phyloP scores from a whole-genome alignment of 1,140 invertebrate genomes.

The Philopotamus ludificatus region DNA sequence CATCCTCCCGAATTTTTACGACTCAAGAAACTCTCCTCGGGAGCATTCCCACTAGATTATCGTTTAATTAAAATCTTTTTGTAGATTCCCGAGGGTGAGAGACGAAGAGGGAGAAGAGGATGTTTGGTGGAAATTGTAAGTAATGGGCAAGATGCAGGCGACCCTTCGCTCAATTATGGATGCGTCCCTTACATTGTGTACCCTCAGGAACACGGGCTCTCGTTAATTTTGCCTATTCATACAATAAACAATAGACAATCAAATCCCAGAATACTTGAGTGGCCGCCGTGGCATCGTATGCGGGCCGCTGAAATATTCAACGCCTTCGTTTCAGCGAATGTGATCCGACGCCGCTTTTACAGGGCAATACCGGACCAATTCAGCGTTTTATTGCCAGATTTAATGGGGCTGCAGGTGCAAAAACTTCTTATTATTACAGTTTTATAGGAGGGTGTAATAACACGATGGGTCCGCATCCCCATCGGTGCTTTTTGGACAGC shows the following conservation, averaged over 20 bases:
- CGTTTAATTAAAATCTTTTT: too few species aligned
- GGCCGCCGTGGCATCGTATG: neutral
- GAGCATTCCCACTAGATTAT: too few species aligned
- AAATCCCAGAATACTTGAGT: slow-evolving; percentile 20
- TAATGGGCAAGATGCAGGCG: too few species aligned
- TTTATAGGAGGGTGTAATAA: slow-evolving; percentile 6
- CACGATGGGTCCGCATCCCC: slow-evolving; percentile 1
- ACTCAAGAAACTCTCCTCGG: too few species aligned
- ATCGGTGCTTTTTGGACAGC: too few species aligned
- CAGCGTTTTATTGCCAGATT: slow-evolving; percentile 8
- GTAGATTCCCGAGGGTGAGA: too few species aligned
- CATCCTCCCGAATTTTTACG: too few species aligned
- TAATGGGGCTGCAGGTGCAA: slow-evolving; percentile 22
- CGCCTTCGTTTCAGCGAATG: slow-evolving; percentile 3
- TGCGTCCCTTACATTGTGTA: slow-evolving; percentile 11
- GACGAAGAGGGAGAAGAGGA: too few species aligned
- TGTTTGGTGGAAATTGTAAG: too few species aligned
- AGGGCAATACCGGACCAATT: neutral
- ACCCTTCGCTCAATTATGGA: slow-evolving; percentile 20
- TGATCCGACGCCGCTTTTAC: neutral
- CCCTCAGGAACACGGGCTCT: neutral
- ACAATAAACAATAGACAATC: slow-evolving; percentile 34
- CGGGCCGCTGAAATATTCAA: slow-evolving; percentile 26
- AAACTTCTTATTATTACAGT: slow-evolving; percentile 11
- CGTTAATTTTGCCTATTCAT: slow-evolving; percentile 30